These are phyloP conservation scores for Caenorhabditis brenneri DNA, from an alignment of 1,140 invertebrate species.

Conservation along the genomic window DNA sequence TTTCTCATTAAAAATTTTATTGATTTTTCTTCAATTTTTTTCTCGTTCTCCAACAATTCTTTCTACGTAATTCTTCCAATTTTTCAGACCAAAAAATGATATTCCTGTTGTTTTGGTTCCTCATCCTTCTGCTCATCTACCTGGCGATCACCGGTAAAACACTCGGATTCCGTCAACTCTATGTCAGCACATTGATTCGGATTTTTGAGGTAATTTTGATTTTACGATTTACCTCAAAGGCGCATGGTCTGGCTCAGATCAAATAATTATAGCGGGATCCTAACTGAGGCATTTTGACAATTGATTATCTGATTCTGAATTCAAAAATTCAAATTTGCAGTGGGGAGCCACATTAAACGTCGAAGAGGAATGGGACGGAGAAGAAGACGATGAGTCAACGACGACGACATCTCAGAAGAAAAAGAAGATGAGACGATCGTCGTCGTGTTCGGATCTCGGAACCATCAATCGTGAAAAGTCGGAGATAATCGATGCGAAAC, in stretches of 20 bases:
- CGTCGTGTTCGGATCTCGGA: background rate
- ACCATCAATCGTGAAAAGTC: conserved; percentile 57
- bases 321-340: no score
- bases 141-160: conserved; percentile 47
- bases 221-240: background rate
- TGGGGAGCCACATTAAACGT: background rate
- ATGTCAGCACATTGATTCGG: conserved; percentile 17
- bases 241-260: no score
- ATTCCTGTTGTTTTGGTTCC: conserved; percentile 19
- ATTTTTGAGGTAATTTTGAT: conserved; percentile 47
- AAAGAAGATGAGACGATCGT: background rate
- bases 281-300: no score
- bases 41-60: no score
- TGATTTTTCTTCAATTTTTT: no score
- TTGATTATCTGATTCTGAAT: no score
- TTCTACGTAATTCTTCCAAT: no score
- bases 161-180: conserved; percentile 38
- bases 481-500: conserved; percentile 53
- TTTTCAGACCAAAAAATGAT: no score
- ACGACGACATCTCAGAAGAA: background rate
- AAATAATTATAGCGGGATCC: no score
- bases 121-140: conserved; percentile 39
- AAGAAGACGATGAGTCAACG: background rate
- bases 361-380: background rate
- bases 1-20: no score